Evolutionary conservation across 2,113 vertebrate genomes (phyloP).

Genomic region (Podarcis cretensis): DNA sequence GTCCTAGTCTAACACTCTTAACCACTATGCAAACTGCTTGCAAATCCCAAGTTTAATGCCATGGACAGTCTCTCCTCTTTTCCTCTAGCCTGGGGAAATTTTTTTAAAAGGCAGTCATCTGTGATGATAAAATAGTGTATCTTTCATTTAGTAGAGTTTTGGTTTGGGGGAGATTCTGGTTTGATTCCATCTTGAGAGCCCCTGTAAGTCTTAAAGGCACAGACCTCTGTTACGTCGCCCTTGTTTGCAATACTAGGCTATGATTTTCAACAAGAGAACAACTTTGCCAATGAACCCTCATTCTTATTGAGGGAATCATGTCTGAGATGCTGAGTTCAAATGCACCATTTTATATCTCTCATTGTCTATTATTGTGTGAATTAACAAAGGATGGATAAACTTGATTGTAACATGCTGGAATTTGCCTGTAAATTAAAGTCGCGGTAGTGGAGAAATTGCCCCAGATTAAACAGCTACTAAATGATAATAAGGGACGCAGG

Average conservation of each 20-base stretch:
- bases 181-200: neutral
- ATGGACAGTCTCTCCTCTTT: accelerated
- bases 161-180: neutral
- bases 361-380: neutral
- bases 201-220: neutral
- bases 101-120: constrained; percentile 13
- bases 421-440: neutral
- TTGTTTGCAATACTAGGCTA: neutral
- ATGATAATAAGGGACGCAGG: neutral
- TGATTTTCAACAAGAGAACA: constrained; percentile 6
- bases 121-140: constrained; percentile 1
- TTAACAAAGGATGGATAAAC: neutral
- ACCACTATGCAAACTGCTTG: neutral
- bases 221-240: neutral
- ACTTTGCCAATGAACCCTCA: neutral
- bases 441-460: neutral
- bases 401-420: neutral
- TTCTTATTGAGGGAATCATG: constrained; percentile 14
- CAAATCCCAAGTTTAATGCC: accelerated
- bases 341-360: neutral
- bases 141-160: neutral
- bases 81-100: neutral
- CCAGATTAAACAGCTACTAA: neutral
- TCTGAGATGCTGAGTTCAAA: neutral
- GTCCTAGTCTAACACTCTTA: too few relatives aligned